These are phyloP conservation scores for Hippocampus guttulatus DNA, from an alignment of 2,113 vertebrate species.

Conservation along the genomic window DNA sequence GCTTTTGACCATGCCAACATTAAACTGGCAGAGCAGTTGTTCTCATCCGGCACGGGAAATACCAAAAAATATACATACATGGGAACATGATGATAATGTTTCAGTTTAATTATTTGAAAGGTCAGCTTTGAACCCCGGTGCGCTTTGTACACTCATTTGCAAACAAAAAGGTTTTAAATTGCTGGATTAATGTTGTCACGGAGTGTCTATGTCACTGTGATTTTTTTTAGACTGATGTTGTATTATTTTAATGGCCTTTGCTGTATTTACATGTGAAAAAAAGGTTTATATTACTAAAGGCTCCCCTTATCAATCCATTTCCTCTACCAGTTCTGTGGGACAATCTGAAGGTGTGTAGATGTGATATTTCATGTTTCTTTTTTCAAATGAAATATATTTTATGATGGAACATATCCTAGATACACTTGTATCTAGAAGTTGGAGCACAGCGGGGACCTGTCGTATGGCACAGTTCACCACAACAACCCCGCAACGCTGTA, in stretches of 20 bases:
- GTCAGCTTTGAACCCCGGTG: constrained; percentile 63
- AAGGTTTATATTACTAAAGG: too few species aligned
- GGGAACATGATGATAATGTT: constrained; percentile 66
- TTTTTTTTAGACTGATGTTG: constrained; percentile 53
- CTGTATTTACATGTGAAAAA: too few species aligned
- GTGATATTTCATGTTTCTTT: not conserved
- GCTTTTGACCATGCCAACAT: constrained; percentile 71
- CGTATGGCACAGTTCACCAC: constrained; percentile 49
- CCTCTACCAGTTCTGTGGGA: too few species aligned
- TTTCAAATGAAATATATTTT: constrained; percentile 16
- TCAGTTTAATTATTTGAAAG: constrained; percentile 71
- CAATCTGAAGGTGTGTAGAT: too few species aligned
- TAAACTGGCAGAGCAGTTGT: constrained; percentile 75
- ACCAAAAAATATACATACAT: constrained; percentile 21
- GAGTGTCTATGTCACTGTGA: constrained; percentile 37
- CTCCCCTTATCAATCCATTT: too few species aligned
- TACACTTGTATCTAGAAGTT: constrained; percentile 29
- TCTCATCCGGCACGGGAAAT: constrained; percentile 54
- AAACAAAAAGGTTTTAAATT: constrained; percentile 57
- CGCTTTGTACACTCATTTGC: constrained; percentile 60
- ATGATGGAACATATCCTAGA: not conserved
- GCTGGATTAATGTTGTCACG: constrained; percentile 54
- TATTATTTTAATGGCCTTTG: constrained; percentile 19
- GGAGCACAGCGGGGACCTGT: constrained; percentile 20
- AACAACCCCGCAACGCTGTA: constrained; percentile 60